phyloP scores from a whole-genome alignment of 2,888 invertebrate genomes.

The Lepetodrilus schrolli region DNA sequence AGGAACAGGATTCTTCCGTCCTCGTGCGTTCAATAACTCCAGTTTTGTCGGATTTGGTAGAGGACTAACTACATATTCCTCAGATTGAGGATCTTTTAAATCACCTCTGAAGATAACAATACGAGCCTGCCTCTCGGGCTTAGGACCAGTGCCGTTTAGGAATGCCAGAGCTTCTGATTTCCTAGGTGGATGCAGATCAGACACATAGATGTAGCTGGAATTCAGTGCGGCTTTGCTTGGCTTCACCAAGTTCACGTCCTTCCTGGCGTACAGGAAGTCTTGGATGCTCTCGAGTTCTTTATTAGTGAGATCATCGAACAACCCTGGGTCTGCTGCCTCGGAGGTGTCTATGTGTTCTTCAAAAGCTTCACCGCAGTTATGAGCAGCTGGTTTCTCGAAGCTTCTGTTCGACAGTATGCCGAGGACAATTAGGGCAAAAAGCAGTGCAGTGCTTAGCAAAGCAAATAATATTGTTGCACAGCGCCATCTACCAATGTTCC shows the following conservation, averaged over 20 bases:
- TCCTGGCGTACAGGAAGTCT: conserved; percentile 31
- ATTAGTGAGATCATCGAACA: conserved; percentile 45
- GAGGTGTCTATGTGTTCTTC: not conserved
- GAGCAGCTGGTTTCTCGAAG: not conserved
- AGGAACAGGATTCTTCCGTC: conserved; percentile 35
- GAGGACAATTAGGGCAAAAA: not conserved
- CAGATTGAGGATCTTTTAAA: conserved; percentile 47
- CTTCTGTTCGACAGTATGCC: not conserved
- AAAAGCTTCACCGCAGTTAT: not conserved
- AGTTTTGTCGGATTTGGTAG: conserved; percentile 48
- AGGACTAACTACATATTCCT: conserved; percentile 58
- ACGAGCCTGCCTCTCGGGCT: conserved; percentile 53
- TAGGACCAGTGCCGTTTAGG: conserved; percentile 38
- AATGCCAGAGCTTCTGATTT: conserved; percentile 47
- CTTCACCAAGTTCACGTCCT: conserved; percentile 37
- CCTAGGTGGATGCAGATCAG: conserved; percentile 43
- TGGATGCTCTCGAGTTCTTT: conserved; percentile 39
- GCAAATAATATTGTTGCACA: conserved; percentile 24
- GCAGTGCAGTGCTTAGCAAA: not conserved
- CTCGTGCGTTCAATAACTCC: conserved; percentile 32
- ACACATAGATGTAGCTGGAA: conserved; percentile 38
- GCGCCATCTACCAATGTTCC: conserved; percentile 37
- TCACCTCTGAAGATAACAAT: conserved; percentile 64
- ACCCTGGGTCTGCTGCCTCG: conserved; percentile 34
- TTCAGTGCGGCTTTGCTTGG: conserved; percentile 31